Evolutionary conservation across 2,113 vertebrate species (phyloP), one percentile per base, ranked within the genome.

Genomic region (Malaclemys terrapin): DNA sequence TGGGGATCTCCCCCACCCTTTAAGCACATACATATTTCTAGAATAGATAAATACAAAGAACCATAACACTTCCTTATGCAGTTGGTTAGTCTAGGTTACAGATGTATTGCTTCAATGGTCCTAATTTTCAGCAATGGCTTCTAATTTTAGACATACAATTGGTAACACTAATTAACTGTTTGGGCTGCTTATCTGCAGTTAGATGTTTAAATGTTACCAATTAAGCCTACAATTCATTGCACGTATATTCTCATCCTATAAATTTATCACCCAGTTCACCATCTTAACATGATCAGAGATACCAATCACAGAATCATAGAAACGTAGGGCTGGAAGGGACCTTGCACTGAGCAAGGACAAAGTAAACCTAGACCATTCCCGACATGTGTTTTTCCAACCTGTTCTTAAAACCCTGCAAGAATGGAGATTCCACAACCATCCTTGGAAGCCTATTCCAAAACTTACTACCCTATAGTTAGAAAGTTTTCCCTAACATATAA

Each of bases 11-110:
- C 72, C 87, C n/a, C 42, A 5, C 29, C 42, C 92, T 93, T 94
- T 91, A 94, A 92, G 62, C 72, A 91, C 0, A 0, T 62, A 84
- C 29, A 88, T 91, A 86, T 93, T 59, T 59, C 25, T 59, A 94
- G 82, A 93, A 91, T 91, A 94, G 94, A 96, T 95, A 96, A 96
- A 96, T 93, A 96, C 50, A 97, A 97, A 92, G 95, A 95, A 96
- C 80, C 93, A 94, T 90, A 88, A 94, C 62, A 84, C 4, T 59
- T 59, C 57, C 29, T 59, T 59, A 59, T 59, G 94, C 90, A 94
- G 94, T 96, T 96, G 91, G 93, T 97, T 91, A 91, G 89, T 90
- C 91, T 94, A 75, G 91, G 95, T 96, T 91, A 95, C 94, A 91
- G 95, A 96, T 90, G 96, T 95, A 95, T 53, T 95, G 91, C 56